Conservation (phyloP, 2,888 invertebrate genomes). For the Drosophila lutescens region DNA sequence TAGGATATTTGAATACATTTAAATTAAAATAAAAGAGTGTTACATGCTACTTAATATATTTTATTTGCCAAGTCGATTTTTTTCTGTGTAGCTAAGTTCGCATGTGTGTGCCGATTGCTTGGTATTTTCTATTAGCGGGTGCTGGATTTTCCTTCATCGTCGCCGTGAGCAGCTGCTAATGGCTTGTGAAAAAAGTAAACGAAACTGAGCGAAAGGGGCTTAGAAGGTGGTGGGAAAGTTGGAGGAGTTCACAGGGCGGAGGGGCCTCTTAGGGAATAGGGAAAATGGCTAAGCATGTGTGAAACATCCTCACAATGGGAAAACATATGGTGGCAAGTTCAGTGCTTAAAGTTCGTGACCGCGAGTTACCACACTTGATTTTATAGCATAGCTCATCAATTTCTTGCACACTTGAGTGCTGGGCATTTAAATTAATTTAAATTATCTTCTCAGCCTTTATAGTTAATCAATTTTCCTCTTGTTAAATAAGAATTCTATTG, state of each 20-base stretch:
- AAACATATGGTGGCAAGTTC: conserved; percentile 39
- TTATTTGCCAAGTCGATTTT: not conserved
- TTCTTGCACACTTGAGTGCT: not conserved
- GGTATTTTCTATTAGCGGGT: conserved; percentile 37
- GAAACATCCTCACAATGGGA: conserved; percentile 14
- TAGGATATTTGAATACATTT: too few relatives aligned
- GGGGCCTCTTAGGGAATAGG: conserved; percentile 22
- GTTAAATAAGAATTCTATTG: not conserved
- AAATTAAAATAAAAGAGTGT: too few relatives aligned
- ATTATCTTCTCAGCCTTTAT: not conserved
- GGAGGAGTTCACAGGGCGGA: not conserved
- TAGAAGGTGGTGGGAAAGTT: conserved; percentile 15
- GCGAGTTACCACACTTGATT: conserved; percentile 10
- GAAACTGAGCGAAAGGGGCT: conserved; percentile 9
- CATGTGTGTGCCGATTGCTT: conserved; percentile 19
- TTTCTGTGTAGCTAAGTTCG: conserved; percentile 4
- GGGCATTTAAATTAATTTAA: conserved; percentile 3
- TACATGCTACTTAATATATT: not conserved
- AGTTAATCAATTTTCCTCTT: not conserved
- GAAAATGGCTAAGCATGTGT: conserved; percentile 34
- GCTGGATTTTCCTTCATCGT: conserved; percentile 40
- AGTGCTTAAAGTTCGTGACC: conserved; percentile 9
- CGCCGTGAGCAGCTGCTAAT: conserved; percentile 68
- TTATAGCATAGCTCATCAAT: not conserved
- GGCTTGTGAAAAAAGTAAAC: conserved; percentile 49